Evolutionary conservation across 1,140 invertebrate species (phyloP).

Genomic region (Bombus sylvicola): DNA sequence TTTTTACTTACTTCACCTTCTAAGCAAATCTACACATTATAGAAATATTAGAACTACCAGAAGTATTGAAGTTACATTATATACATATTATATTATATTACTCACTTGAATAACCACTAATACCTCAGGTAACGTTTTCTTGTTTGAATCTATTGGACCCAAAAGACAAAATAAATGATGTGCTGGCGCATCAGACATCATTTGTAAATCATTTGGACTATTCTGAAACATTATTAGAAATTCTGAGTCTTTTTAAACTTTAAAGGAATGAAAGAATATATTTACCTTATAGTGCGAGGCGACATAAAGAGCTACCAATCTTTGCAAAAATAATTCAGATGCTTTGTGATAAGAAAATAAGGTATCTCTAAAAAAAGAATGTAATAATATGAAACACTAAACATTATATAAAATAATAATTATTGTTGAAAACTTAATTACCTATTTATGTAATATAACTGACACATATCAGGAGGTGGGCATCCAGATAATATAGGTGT

Average conservation of each 20-base stretch:
- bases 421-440: slow-evolving; percentile 51
- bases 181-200: slow-evolving; percentile 99
- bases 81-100: neutral
- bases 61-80: neutral
- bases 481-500: slow-evolving; percentile 88
- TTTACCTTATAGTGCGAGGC: slow-evolving; percentile 97
- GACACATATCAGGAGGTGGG: slow-evolving; percentile 94
- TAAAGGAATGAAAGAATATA: slow-evolving; percentile 28
- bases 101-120: slow-evolving; percentile 93
- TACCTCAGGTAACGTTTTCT: slow-evolving; percentile 93
- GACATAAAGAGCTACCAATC: slow-evolving; percentile 96
- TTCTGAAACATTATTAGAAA: slow-evolving; percentile 86
- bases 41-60: slow-evolving; percentile 19
- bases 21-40: slow-evolving; percentile 88
- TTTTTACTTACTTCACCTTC: slow-evolving; percentile 96
- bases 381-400: slow-evolving; percentile 11
- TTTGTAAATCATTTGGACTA: slow-evolving; percentile 98
- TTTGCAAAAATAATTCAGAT: slow-evolving; percentile 96
- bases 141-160: slow-evolving; percentile 90
- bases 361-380: slow-evolving; percentile 88
- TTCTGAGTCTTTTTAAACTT: neutral
- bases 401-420: neutral
- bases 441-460: slow-evolving; percentile 94
- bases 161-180: slow-evolving; percentile 98
- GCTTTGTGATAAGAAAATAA: slow-evolving; percentile 98